Conservation (phyloP, 2,113 vertebrate genomes). For the Vireo altiloquus region DNA sequence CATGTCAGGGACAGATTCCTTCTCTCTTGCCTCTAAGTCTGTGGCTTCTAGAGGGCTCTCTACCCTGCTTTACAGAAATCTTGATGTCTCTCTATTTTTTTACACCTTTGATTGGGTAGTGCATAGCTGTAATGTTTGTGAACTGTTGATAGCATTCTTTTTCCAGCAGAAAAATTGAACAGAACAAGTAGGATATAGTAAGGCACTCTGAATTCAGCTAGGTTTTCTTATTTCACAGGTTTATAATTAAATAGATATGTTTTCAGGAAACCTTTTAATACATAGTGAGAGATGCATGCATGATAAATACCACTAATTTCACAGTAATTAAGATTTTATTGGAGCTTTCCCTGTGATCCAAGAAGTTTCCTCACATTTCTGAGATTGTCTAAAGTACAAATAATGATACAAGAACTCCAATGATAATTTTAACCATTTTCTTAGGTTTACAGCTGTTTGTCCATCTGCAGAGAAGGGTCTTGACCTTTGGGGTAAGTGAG, state of each 20-base stretch:
- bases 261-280: neutral
- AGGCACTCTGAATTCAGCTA: neutral
- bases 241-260: neutral
- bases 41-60: neutral
- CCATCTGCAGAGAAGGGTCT: neutral
- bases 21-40: neutral
- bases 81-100: accelerated
- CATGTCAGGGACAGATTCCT: accelerated
- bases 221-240: neutral
- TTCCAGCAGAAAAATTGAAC: neutral
- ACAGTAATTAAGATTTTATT: neutral
- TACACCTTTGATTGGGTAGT: neutral
- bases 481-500: neutral
- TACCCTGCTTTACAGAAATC: too few relatives aligned
- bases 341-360: neutral
- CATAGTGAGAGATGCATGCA: accelerated
- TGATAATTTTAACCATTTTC: neutral
- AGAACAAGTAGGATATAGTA: neutral
- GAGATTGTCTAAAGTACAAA: neutral
- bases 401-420: neutral
- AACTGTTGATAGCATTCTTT: accelerated
- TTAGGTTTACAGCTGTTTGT: neutral
- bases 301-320: neutral
- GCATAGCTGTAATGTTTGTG: neutral
- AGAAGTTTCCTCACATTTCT: neutral